Base-by-base conservation (phyloP, 1,140 invertebrate genomes). In the Bombus huntii region DNA sequence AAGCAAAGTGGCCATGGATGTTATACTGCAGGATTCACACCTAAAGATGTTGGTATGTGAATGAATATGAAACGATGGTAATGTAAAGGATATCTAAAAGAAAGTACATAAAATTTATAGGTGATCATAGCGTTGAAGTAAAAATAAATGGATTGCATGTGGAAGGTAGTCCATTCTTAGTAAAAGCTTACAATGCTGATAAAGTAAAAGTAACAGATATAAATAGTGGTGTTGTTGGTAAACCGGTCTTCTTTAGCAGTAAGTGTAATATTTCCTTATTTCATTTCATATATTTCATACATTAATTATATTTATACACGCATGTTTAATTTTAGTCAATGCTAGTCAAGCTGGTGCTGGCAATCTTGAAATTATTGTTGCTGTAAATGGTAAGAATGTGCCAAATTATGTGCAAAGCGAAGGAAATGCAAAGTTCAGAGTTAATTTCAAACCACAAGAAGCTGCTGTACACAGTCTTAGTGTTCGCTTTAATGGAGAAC, bases 331-430 rank as follows among this genome's bases (percentile, higher is more conserved):
- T 95, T 78, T 91, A 97, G 97, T 98, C 83, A 97, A 98, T 93
- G 97, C 97, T 47, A 97, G 96, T 88, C 96, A 97, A 94, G 97
- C 97, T 92, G 98, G 99, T 87, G 98, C 98, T 86, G 99, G 99
- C 62, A 99, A 99, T 95, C 95, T 99, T 88, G 99, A 99, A 95
- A 99, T 99, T 70, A 99, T 99, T 81, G 99, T 99, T 0, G 98
- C 98, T 1, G 98, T 99, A n/a, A 98, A 98, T 92, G 98, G 98
- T 8, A 97, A 98, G 92, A 99, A 99, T 96, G 99, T 99, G 12
- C 99, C 99, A 12, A 99, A 99, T 96, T 99, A 99, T 94, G 99
- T 99, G 2, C 98, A 99, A 93, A 98, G 98, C 68, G 99, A 99
- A 96, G 98, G 98, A 42, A 99, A 99, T 95, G 99, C 99, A 0